Percentiles rank a stretch among this genome's conserved stretches.
These are phyloP conservation scores for Amniataba percoides DNA, from an alignment of 2,797 vertebrate species.

Conservation along the genomic window DNA sequence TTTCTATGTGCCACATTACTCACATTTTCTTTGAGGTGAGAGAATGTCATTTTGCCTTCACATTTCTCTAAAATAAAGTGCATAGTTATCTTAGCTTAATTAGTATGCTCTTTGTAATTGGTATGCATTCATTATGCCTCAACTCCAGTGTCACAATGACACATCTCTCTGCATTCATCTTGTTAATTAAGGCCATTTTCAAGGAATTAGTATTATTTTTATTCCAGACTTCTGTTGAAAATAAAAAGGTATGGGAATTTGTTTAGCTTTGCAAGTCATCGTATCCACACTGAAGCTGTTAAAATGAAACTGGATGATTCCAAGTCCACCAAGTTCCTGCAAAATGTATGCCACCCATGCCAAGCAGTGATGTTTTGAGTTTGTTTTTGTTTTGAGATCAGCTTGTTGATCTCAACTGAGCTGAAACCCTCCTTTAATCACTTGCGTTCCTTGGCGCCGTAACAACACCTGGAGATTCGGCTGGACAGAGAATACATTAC, in stretches of 20 bases:
- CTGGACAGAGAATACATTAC: background rate
- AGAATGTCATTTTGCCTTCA: background rate
- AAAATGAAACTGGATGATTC: background rate
- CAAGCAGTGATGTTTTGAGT: no score
- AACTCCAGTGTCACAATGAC: background rate
- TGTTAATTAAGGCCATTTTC: constrained; percentile 7
- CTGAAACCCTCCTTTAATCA: background rate
- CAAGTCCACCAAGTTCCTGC: background rate
- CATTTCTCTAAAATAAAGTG: background rate
- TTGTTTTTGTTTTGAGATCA: background rate
- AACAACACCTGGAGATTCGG: background rate
- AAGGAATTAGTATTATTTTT: background rate
- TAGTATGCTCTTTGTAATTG: background rate
- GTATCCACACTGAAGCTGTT: background rate
- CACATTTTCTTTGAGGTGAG: background rate
- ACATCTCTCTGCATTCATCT: background rate
- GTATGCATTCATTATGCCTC: background rate
- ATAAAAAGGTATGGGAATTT: constrained; percentile 8
- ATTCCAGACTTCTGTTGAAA: background rate
- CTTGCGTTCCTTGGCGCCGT: background rate
- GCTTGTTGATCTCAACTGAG: background rate
- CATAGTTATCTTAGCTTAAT: constrained; percentile 18
- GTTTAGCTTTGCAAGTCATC: background rate
- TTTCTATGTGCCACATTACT: background rate
- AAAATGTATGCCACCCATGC: background rate